These are phyloP conservation scores for Semnopithecus entellus DNA, from an alignment of 2,113 vertebrate genomes.

Conservation along the genomic window DNA sequence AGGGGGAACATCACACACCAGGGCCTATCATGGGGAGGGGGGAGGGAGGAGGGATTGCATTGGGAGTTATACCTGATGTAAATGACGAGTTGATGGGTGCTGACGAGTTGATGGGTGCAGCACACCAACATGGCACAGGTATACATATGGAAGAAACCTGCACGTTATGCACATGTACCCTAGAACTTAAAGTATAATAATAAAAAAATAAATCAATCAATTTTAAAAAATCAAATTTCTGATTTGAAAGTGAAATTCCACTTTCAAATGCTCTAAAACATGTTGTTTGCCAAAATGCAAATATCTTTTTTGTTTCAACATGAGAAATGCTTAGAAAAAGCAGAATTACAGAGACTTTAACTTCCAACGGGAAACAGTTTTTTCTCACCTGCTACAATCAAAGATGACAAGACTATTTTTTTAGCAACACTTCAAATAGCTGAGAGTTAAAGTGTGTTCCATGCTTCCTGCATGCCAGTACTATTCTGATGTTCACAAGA, in stretches of 20 bases:
- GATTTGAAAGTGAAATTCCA: neutral
- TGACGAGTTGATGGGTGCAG: too few species aligned
- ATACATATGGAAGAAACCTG: too few species aligned
- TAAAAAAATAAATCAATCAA: too few species aligned
- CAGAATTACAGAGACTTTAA: neutral
- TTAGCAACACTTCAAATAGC: neutral
- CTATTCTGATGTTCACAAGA: neutral
- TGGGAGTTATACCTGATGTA: too few species aligned
- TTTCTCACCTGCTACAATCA: neutral
- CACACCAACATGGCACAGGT: too few species aligned
- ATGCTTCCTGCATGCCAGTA: neutral
- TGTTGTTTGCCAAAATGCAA: neutral
- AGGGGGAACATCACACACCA: too few species aligned
- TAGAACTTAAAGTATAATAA: too few species aligned
- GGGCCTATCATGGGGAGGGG: too few species aligned
- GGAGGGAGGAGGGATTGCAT: rapidly evolving
- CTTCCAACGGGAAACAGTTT: neutral
- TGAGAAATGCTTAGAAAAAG: neutral
- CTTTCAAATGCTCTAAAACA: slow-evolving; percentile 38
- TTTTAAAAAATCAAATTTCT: neutral
- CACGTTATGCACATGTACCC: too few species aligned
- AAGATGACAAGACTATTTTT: neutral
- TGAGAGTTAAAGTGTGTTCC: neutral
- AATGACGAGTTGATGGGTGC: too few species aligned
- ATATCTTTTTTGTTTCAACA: neutral